Evolutionary conservation across 2,797 vertebrate genomes (phyloP), one percentile per base, ranked within the genome.

Genomic region (Varecia variegata): DNA sequence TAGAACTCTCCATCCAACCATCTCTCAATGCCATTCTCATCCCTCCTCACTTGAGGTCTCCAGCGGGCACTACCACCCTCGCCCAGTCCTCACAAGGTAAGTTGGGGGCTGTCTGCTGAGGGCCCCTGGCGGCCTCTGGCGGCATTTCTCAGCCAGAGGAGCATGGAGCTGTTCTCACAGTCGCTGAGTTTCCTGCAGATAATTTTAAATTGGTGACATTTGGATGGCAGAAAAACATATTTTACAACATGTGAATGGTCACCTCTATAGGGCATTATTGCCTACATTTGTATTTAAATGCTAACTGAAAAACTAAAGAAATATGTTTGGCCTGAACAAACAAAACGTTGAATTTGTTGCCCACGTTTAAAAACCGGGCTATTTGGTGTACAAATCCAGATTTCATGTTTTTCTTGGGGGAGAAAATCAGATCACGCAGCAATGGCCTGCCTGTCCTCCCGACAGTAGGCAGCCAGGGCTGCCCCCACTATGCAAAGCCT

Each of bases 1-100:
- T 98, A 99, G 99, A 99, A 99, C 99, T 99, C 96, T 99, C 99
- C 98, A 99, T 99, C 97, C 99, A 99, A 97, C 99, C 99, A 74
- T 99, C 99, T 98, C 98, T 99, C 98, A 99, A 99, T 95, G 98
- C 99, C 97, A 99, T 99, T 97, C 99, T 99, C 98, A 99, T 99
- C 99, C 99, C 99, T 98, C 99, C 99, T 98, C 99, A 99, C 98
- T 98, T 99, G 98, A 99, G 99, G 97, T 98, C 99, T 98, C 99
- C 99, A 97, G 98, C 95, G 1, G 96, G 98, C 97, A 98, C 99
- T 62, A 98, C 99, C 94, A 97, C 99, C 96, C 99, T 97, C 35
- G 92, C 87, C 47, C 82, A 93, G 7, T 90, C 95, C 95, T 81
- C 97, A 96, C 86, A 90, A 90, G 97, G 95, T 96, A 86, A 94